phyloP scores from a whole-genome alignment of 2,113 vertebrate species.

The Sapayoa aenigma region DNA sequence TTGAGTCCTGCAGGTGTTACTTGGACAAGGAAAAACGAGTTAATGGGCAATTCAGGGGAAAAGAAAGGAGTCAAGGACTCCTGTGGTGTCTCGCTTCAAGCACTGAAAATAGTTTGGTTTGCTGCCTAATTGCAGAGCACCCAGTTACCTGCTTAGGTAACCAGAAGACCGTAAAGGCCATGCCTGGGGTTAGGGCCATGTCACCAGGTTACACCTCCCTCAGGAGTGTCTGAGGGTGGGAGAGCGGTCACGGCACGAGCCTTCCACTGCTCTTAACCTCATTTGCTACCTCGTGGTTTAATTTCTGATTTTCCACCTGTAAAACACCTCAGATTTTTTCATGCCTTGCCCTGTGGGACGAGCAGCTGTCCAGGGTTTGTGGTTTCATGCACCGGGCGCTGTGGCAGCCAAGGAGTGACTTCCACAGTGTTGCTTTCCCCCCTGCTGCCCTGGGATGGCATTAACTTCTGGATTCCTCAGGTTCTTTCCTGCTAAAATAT shows the following conservation, averaged over 20 bases:
- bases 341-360: not conserved
- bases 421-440: not conserved
- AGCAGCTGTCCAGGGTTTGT: too few species aligned
- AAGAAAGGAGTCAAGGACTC: not conserved
- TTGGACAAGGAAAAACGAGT: not conserved
- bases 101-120: not conserved
- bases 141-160: fast-evolving
- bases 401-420: not conserved
- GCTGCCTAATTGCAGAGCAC: not conserved
- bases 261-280: not conserved
- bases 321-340: not conserved
- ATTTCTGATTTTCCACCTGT: not conserved
- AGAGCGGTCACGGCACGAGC: not conserved
- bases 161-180: too few species aligned
- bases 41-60: not conserved
- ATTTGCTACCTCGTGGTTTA: not conserved
- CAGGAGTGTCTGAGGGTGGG: not conserved
- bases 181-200: fast-evolving
- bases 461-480: not conserved
- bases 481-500: not conserved
- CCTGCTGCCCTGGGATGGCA: not conserved
- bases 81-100: not conserved
- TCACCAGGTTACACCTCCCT: fast-evolving
- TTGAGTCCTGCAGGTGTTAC: not conserved
- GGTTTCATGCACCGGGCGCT: not conserved